Evolutionary conservation across 2,797 vertebrate species (phyloP).

Genomic region (Margarornis squamiger): DNA sequence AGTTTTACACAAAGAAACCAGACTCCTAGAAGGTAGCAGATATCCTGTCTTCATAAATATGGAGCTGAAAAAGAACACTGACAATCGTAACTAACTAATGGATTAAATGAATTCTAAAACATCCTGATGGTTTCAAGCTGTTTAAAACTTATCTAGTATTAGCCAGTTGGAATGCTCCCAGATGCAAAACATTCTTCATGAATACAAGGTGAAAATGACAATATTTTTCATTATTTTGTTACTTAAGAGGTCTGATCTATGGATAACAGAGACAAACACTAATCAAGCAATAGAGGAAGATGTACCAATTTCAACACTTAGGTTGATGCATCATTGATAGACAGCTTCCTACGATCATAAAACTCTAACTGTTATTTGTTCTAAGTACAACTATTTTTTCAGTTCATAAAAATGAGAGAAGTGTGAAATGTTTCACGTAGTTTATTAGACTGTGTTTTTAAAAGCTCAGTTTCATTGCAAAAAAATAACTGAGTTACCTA

Average conservation of each 20-base stretch:
- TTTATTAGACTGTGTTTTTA: neutral
- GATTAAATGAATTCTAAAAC: neutral
- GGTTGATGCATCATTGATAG: neutral
- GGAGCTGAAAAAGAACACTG: neutral
- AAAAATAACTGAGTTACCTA: neutral
- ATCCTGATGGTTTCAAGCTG: neutral
- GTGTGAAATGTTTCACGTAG: neutral
- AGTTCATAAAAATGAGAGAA: neutral
- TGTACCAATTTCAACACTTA: neutral
- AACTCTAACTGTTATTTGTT: neutral
- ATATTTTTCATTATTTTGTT: neutral
- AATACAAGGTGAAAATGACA: neutral
- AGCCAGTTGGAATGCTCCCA: neutral
- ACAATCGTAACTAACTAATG: neutral
- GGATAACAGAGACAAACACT: neutral
- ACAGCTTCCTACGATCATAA: neutral
- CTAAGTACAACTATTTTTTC: neutral
- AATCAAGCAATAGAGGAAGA: neutral
- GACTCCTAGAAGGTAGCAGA: neutral
- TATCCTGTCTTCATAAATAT: accelerated
- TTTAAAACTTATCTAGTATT: neutral
- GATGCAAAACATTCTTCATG: neutral
- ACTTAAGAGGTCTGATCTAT: neutral
- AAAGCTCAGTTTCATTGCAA: neutral
- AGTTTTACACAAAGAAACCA: neutral